These are phyloP conservation scores for Geotrypetes seraphini DNA, from an alignment of 2,797 vertebrate species.

Conservation along the genomic window DNA sequence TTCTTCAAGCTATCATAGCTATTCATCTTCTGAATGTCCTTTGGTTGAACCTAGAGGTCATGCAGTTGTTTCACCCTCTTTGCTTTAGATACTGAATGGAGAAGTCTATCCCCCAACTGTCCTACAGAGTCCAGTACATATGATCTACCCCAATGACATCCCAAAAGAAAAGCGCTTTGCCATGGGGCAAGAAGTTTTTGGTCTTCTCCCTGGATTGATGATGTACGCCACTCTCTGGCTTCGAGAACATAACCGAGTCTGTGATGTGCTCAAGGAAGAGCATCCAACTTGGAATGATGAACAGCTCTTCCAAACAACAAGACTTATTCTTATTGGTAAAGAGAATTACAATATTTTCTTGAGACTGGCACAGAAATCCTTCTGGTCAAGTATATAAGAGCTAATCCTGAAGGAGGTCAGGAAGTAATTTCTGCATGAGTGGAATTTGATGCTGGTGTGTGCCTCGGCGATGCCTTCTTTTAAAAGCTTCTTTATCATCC, in stretches of 20 bases:
- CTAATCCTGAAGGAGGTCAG: too few species aligned
- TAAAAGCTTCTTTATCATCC: too few species aligned
- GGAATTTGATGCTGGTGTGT: too few species aligned
- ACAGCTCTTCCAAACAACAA: conserved; percentile 87
- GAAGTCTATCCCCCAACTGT: conserved; percentile 75
- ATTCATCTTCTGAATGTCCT: too few species aligned
- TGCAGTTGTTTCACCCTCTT: too few species aligned
- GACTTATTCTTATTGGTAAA: conserved; percentile 86
- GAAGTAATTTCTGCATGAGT: too few species aligned
- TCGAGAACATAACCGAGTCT: conserved; percentile 87
- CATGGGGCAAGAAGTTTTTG: conserved; percentile 79
- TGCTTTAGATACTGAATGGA: conserved; percentile 62
- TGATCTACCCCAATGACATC: conserved; percentile 63
- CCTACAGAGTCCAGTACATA: conserved; percentile 57
- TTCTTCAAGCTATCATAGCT: too few species aligned
- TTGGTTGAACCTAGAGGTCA: too few species aligned
- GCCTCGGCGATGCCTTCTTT: too few species aligned
- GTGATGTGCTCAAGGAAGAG: conserved; percentile 74
- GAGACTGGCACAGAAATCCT: too few species aligned
- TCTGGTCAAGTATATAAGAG: too few species aligned
- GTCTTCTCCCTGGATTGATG: conserved; percentile 77
- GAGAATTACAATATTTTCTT: too few species aligned
- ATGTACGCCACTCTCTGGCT: conserved; percentile 84
- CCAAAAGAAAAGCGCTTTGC: conserved; percentile 57
- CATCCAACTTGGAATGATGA: conserved; percentile 87